phyloP scores from a whole-genome alignment of 2,113 vertebrate species.

The human (Homo sapiens) region GRCh38 chr12:74762001-74762500 shows the following conservation, averaged over 20 bases:
- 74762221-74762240: not conserved
- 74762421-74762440: not conserved
- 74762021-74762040: not conserved
- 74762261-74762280: not conserved
- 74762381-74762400: not conserved
- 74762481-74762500: not conserved
- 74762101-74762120: not conserved
- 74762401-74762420: not conserved
- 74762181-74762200: not conserved
- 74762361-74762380: not conserved
- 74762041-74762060: not conserved
- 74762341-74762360: not conserved
- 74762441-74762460: not conserved
- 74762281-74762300: not conserved
- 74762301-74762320: not conserved
- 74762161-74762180: not conserved
- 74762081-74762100: not conserved
- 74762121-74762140: not conserved
- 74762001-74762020: not conserved
- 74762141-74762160: not conserved
- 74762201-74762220: not conserved
- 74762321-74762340: not conserved
- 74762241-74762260: not conserved
- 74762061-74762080: not conserved
- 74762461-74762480: not conserved